A percentile compares a stretch with the other conserved stretches of the same genome.
Conservation (phyloP, 2,113 vertebrate genomes). For the Calyptomena viridis region DNA sequence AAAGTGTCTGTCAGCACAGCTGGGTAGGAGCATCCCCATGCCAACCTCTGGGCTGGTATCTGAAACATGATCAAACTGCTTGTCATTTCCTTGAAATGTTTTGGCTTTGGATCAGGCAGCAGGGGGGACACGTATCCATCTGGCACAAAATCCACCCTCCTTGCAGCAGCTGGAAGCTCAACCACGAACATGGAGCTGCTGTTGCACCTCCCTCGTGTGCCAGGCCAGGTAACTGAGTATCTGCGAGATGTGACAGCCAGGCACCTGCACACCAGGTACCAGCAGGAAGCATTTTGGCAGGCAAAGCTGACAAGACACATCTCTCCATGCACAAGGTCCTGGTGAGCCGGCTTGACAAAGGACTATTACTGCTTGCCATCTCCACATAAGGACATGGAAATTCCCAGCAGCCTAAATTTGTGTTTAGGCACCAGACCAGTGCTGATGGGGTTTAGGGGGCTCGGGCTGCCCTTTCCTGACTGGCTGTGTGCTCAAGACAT, state of each 20-base stretch:
- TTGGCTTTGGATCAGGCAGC: not conserved
- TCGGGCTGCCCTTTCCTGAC: accelerated
- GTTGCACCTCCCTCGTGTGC: accelerated
- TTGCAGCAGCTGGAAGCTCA: not conserved
- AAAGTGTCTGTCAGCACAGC: too few species aligned
- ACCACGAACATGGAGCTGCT: not conserved
- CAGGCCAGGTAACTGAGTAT: too few species aligned
- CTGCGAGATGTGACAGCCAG: accelerated
- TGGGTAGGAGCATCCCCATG: not conserved
- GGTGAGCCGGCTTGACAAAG: not conserved
- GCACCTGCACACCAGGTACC: not conserved
- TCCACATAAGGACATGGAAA: not conserved
- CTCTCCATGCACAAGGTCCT: not conserved
- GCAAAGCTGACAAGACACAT: not conserved
- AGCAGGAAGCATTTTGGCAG: accelerated
- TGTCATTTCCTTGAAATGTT: not conserved
- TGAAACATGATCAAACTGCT: accelerated
- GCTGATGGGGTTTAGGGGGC: not conserved
- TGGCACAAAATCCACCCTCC: too few species aligned
- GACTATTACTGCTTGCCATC: not conserved
- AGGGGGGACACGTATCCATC: not conserved
- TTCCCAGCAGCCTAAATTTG: not conserved
- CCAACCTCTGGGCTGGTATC: not conserved
- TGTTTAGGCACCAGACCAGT: not conserved
- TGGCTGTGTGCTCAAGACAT: not conserved